Conservation (phyloP, 2,888 invertebrate genomes). For the Kuschelorhynchus macadamiae region DNA sequence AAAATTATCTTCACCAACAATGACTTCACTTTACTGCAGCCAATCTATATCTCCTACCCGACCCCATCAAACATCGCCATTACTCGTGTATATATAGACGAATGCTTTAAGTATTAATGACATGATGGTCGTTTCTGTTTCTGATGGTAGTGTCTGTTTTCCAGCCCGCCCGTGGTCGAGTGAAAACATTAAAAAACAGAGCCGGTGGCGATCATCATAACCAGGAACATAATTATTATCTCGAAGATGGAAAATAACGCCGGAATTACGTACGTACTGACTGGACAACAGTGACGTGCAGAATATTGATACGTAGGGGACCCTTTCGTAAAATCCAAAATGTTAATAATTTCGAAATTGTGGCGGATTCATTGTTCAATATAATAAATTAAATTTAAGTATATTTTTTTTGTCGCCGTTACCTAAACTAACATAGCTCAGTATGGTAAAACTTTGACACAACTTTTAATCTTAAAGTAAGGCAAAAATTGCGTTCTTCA, state of each 20-base stretch:
- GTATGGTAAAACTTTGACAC: too few species aligned
- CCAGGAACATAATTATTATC: conserved; percentile 46
- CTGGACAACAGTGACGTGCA: conserved; percentile 9
- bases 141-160: conserved; percentile 34
- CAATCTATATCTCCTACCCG: conserved; percentile 5
- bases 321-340: too few species aligned
- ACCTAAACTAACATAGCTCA: too few species aligned
- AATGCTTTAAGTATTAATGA: conserved; percentile 37
- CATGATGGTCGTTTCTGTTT: conserved; percentile 38
- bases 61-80: conserved; percentile 17
- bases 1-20: too few species aligned
- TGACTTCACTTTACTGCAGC: too few species aligned
- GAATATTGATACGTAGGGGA: not conserved
- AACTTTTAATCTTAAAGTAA: too few species aligned
- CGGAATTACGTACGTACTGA: conserved; percentile 29
- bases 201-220: conserved; percentile 48
- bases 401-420: too few species aligned
- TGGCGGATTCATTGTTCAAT: too few species aligned
- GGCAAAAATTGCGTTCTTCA: too few species aligned
- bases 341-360: too few species aligned
- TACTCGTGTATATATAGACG: conserved; percentile 23
- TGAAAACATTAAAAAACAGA: conserved; percentile 47
- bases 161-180: conserved; percentile 27
- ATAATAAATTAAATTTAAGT: too few species aligned
- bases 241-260: conserved; percentile 41